Conservation (phyloP, 2,888 invertebrate genomes). For the Agrilus mali region DNA sequence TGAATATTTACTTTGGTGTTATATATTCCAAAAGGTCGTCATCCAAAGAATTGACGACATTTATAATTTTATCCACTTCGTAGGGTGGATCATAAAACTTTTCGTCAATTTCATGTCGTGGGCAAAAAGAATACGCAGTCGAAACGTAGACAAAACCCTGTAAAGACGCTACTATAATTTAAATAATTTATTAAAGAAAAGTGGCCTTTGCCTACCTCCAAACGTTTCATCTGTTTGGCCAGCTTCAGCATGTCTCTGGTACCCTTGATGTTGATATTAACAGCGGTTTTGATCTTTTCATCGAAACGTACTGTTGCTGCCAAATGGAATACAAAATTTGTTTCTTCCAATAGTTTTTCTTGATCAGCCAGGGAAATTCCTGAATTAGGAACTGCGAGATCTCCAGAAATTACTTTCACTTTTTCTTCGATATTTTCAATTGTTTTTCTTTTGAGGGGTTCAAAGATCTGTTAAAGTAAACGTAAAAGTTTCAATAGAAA, state of each 20-base stretch:
- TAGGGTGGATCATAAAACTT: slow-evolving; percentile 47
- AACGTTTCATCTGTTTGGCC: slow-evolving; percentile 48
- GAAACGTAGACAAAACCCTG: slow-evolving; percentile 65
- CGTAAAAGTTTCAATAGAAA: too few relatives aligned
- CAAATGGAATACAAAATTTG: slow-evolving; percentile 57
- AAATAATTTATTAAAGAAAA: slow-evolving; percentile 13
- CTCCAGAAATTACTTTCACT: slow-evolving; percentile 43
- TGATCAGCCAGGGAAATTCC: slow-evolving; percentile 40
- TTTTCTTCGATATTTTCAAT: slow-evolving; percentile 41
- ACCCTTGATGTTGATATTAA: slow-evolving; percentile 56
- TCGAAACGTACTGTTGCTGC: slow-evolving; percentile 69
- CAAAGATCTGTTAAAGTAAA: slow-evolving; percentile 32
- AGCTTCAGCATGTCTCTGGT: slow-evolving; percentile 50
- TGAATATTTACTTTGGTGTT: slow-evolving; percentile 35
- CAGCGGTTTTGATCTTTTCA: slow-evolving; percentile 52
- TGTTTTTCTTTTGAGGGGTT: slow-evolving; percentile 33
- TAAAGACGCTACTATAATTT: slow-evolving; percentile 28
- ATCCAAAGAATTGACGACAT: slow-evolving; percentile 32
- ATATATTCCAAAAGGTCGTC: slow-evolving; percentile 19
- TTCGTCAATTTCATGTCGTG: slow-evolving; percentile 49
- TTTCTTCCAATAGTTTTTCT: slow-evolving; percentile 36
- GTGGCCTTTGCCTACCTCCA: slow-evolving; percentile 39
- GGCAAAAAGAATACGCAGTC: slow-evolving; percentile 71
- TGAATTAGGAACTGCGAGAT: slow-evolving; percentile 37
- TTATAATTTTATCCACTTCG: slow-evolving; percentile 33